Percentiles rank a stretch among this genome's conserved stretches.
These are phyloP conservation scores for Lochmaea crataegi DNA, from an alignment of 2,888 invertebrate genomes.

Conservation along the genomic window DNA sequence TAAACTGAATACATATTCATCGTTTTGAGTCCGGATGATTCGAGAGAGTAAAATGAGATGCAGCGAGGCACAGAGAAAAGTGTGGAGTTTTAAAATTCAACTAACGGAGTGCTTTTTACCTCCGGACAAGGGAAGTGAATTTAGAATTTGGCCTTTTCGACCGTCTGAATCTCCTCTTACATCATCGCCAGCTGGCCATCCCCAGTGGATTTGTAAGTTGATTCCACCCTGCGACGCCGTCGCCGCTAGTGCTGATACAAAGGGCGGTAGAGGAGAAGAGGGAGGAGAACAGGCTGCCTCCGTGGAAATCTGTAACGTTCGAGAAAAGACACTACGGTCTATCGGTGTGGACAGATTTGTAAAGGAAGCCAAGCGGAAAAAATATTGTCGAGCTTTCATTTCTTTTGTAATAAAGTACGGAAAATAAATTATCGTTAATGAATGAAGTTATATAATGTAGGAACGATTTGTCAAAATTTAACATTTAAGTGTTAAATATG, in stretches of 20 bases:
- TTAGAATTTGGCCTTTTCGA: slow-evolving; percentile 63
- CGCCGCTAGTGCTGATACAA: slow-evolving; percentile 31
- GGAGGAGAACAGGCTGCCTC: slow-evolving; percentile 21
- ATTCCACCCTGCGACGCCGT: slow-evolving; percentile 54
- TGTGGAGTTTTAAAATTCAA: slow-evolving; percentile 62
- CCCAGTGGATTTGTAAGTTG: slow-evolving; percentile 64
- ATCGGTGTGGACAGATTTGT: neutral
- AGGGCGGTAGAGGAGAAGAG: slow-evolving; percentile 22
- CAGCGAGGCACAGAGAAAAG: slow-evolving; percentile 30
- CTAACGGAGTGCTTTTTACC: slow-evolving; percentile 64
- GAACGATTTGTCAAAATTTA: too few relatives aligned
- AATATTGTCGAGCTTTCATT: too few relatives aligned
- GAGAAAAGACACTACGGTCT: slow-evolving; percentile 21
- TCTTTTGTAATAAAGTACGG: too few relatives aligned
- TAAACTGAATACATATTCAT: slow-evolving; percentile 34
- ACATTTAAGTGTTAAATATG: too few relatives aligned
- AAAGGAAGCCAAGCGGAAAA: neutral
- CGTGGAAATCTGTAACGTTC: slow-evolving; percentile 43
- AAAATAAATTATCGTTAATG: too few relatives aligned
- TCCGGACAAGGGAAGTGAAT: slow-evolving; percentile 66
- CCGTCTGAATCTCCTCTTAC: slow-evolving; percentile 58
- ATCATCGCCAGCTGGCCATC: slow-evolving; percentile 63
- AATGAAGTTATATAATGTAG: too few relatives aligned
- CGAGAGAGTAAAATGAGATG: slow-evolving; percentile 17
- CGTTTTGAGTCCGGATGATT: slow-evolving; percentile 14